Conservation (phyloP, 2,797 vertebrate species). For the Nannoperca obscura region DNA sequence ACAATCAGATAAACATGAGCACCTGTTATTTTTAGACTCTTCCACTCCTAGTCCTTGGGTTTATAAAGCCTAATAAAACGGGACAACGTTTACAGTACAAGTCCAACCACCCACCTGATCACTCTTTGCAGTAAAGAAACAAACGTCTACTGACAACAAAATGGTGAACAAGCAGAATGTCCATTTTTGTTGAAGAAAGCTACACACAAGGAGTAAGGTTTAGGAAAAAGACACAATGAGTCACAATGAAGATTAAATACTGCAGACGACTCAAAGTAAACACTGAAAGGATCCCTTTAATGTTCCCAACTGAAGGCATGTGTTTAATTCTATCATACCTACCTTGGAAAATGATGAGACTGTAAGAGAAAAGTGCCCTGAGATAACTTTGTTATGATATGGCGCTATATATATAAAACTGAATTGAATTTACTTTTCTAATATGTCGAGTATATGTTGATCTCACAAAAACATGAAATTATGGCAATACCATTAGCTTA, state of each 20-base stretch:
- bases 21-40: constrained; percentile 39
- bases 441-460: not conserved
- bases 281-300: not conserved
- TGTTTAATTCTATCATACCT: not conserved
- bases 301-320: constrained; percentile 28
- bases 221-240: constrained; percentile 4
- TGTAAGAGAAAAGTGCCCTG: too few species aligned
- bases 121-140: constrained; percentile 23
- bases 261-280: not conserved
- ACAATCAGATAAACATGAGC: constrained; percentile 68
- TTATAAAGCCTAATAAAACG: constrained; percentile 26
- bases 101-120: constrained; percentile 6
- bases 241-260: not conserved
- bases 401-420: too few species aligned
- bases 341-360: constrained; percentile 2
- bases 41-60: constrained; percentile 8
- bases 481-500: constrained; percentile 1
- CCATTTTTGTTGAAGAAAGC: constrained; percentile 19
- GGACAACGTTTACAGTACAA: constrained; percentile 19
- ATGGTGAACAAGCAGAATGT: constrained; percentile 6
- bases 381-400: too few species aligned
- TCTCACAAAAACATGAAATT: constrained; percentile 14
- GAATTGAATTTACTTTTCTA: not conserved
- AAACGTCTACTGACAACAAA: constrained; percentile 17
- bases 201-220: not conserved